These are phyloP conservation scores for Drosophila sechellia DNA, from an alignment of 1,140 invertebrate genomes.

Conservation along the genomic window DNA sequence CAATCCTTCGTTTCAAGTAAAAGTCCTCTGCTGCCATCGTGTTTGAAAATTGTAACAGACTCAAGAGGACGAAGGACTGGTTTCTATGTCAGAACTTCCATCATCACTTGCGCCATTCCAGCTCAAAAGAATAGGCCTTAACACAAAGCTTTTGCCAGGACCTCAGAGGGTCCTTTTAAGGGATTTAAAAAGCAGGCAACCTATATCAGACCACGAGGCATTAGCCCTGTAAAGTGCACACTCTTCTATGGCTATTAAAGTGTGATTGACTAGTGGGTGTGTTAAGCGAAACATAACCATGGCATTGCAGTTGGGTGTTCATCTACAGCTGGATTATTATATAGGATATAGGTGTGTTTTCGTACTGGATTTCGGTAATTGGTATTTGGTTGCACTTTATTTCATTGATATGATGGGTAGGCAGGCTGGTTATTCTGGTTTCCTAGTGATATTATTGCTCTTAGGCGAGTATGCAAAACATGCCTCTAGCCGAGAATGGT, in stretches of 20 bases:
- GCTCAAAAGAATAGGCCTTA: not conserved
- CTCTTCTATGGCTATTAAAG: not conserved
- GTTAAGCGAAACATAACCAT: slow-evolving; percentile 66
- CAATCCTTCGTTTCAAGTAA: no score
- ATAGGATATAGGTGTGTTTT: slow-evolving; percentile 32
- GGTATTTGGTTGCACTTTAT: slow-evolving; percentile 9
- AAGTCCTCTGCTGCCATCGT: no score
- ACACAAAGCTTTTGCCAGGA: not conserved
- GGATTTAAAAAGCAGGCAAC: not conserved
- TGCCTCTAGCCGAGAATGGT: slow-evolving; percentile 68
- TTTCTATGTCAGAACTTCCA: no score
- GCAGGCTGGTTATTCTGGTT: slow-evolving; percentile 43
- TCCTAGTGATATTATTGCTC: slow-evolving; percentile 63
- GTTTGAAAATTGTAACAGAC: no score
- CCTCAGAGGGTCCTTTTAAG: not conserved
- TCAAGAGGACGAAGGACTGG: no score
- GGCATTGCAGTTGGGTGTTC: slow-evolving; percentile 59
- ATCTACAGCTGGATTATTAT: slow-evolving; percentile 31
- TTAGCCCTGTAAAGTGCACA: not conserved
- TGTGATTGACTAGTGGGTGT: slow-evolving; percentile 33
- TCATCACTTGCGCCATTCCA: no score
- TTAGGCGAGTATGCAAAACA: slow-evolving; percentile 73
- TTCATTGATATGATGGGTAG: slow-evolving; percentile 9
- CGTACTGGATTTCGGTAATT: slow-evolving; percentile 5
- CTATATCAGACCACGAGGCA: not conserved